Percentiles rank a stretch among this genome's conserved stretches.
phyloP scores from a whole-genome alignment of 2,797 vertebrate species.

The Sebastes hopkinsi region DNA sequence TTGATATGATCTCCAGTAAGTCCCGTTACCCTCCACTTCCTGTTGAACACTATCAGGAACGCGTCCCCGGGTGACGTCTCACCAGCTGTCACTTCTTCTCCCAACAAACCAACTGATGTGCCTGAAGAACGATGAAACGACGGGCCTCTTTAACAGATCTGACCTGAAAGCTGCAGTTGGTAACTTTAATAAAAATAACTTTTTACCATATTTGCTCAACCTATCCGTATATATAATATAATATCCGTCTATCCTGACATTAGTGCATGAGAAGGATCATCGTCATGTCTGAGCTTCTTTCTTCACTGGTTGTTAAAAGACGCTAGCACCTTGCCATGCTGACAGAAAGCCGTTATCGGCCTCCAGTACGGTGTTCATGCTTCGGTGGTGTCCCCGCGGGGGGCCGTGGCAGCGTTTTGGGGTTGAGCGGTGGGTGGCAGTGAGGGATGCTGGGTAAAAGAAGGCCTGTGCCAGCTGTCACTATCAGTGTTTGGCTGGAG shows the following conservation, averaged over 20 bases:
- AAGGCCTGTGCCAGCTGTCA: conserved; percentile 59
- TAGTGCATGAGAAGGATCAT: neutral
- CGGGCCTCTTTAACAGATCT: neutral
- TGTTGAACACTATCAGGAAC: conserved; percentile 40
- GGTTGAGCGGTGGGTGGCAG: conserved; percentile 19
- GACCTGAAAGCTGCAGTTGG: neutral
- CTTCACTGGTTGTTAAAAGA: neutral
- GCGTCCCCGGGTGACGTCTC: conserved; percentile 21
- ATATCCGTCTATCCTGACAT: neutral
- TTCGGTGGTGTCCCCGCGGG: conserved; percentile 6
- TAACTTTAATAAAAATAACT: neutral
- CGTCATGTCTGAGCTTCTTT: neutral
- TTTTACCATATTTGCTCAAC: neutral
- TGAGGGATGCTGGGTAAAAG: conserved; percentile 18
- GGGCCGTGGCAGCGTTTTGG: neutral
- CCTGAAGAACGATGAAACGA: neutral
- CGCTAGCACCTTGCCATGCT: neutral
- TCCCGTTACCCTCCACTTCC: conserved; percentile 11
- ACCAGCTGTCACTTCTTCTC: conserved; percentile 27
- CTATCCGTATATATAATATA: neutral
- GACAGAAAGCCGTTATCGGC: conserved; percentile 13
- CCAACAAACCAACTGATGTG: neutral
- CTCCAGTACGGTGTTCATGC: neutral
- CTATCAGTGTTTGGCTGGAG: conserved; percentile 49
- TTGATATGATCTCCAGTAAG: conserved; percentile 25